phyloP scores from a whole-genome alignment of 2,797 vertebrate genomes.

The Enteromius thamalakanensis region DNA sequence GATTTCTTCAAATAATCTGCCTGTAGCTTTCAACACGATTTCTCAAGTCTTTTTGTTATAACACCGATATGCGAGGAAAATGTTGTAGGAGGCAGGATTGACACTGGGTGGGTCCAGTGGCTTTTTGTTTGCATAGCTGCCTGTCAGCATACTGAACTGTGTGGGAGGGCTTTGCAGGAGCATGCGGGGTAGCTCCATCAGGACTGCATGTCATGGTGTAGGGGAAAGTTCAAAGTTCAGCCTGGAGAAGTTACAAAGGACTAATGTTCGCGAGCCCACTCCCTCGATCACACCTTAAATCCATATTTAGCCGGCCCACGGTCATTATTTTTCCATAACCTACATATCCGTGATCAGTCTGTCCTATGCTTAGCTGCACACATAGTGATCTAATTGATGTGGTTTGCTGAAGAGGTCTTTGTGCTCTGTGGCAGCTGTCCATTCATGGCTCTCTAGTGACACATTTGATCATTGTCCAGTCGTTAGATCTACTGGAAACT shows the following conservation, averaged over 20 bases:
- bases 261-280: slow-evolving; percentile 45
- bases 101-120: slow-evolving; percentile 57
- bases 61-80: slow-evolving; percentile 48
- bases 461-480: slow-evolving; percentile 49
- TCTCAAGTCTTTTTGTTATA: slow-evolving; percentile 4
- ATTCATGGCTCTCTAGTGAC: slow-evolving; percentile 48
- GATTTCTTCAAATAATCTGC: slow-evolving; percentile 10
- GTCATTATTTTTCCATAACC: slow-evolving; percentile 29
- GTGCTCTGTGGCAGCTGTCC: slow-evolving; percentile 56
- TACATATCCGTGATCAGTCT: not conserved
- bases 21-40: not conserved
- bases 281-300: slow-evolving; percentile 54
- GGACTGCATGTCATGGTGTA: slow-evolving; percentile 55
- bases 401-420: slow-evolving; percentile 49
- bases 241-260: slow-evolving; percentile 40
- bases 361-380: not conserved
- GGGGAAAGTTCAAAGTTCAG: slow-evolving; percentile 56
- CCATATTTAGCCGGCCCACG: slow-evolving; percentile 23
- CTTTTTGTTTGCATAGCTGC: slow-evolving; percentile 65
- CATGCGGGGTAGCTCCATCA: slow-evolving; percentile 49
- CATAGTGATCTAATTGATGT: slow-evolving; percentile 38
- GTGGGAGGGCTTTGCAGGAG: slow-evolving; percentile 56
- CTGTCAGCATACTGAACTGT: slow-evolving; percentile 52
- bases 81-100: slow-evolving; percentile 52
- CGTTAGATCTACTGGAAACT: slow-evolving; percentile 53